phyloP scores from a whole-genome alignment of 2,888 invertebrate species.

The Drepana falcataria region DNA sequence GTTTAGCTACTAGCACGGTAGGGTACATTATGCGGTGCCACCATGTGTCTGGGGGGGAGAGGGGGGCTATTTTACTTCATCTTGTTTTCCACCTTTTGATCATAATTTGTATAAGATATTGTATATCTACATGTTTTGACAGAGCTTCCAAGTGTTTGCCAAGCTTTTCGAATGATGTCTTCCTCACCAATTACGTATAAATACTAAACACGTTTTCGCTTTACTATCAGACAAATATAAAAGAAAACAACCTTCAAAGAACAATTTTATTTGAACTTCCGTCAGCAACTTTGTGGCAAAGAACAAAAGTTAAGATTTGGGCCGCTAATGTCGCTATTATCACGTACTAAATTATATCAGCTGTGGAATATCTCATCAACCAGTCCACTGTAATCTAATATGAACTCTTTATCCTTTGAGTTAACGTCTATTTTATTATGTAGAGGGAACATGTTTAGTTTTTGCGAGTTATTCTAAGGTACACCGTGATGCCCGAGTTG shows the following conservation, averaged over 20 bases:
- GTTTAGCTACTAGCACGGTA: no score
- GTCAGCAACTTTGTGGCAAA: conserved; percentile 15
- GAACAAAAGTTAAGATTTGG: conserved; percentile 24
- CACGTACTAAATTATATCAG: conserved; percentile 20
- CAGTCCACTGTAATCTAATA: background rate
- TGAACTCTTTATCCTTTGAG: background rate
- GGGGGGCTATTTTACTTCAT: no score
- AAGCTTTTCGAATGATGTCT: background rate
- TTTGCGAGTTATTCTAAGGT: background rate
- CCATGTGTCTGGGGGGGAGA: no score
- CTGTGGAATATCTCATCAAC: background rate
- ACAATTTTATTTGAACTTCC: conserved; percentile 7
- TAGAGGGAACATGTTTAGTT: background rate
- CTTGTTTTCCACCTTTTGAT: no score
- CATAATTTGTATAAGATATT: no score
- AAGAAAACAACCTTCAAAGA: conserved; percentile 6
- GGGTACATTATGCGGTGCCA: no score
- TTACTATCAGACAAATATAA: background rate
- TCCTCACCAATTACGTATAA: background rate
- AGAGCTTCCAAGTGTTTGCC: background rate
- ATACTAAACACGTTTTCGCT: background rate
- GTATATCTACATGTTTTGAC: no score
- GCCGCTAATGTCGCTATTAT: conserved; percentile 31
- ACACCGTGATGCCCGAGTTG: no score
- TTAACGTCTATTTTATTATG: background rate